These are phyloP conservation scores for Nycteola revayana DNA, from an alignment of 2,888 invertebrate species.

Conservation along the genomic window DNA sequence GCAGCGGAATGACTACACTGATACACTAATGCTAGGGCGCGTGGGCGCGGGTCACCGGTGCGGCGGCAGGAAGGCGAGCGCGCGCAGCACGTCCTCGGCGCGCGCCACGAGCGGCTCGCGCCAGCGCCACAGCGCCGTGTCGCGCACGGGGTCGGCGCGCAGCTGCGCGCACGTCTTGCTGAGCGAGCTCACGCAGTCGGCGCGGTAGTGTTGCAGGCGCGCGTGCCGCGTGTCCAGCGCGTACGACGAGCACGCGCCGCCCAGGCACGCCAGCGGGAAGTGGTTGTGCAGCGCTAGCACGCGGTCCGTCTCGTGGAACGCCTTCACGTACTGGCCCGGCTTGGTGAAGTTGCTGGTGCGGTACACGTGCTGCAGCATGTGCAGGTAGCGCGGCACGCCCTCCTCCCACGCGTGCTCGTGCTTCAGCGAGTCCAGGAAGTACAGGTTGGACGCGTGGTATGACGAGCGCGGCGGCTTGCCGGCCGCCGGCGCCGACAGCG, in stretches of 20 bases:
- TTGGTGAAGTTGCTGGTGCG: conserved; percentile 95
- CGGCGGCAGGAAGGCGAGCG: conserved; percentile 86
- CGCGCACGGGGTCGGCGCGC: conserved; percentile 90
- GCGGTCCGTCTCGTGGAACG: conserved; percentile 95
- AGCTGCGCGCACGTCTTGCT: conserved; percentile 93
- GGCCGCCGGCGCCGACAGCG: conserved; percentile 82
- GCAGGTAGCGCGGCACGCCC: conserved; percentile 92
- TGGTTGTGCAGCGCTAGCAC: conserved; percentile 96
- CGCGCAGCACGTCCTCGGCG: conserved; percentile 86
- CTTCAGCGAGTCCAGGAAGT: conserved; percentile 93
- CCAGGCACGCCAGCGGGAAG: conserved; percentile 93
- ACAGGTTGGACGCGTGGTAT: conserved; percentile 95
- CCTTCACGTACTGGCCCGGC: conserved; percentile 96
- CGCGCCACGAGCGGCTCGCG: conserved; percentile 88
- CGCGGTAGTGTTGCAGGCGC: conserved; percentile 96
- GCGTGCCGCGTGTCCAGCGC: conserved; percentile 91
- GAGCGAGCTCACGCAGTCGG: conserved; percentile 94
- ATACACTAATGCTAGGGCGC: conserved; percentile 12
- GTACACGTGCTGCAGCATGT: conserved; percentile 96
- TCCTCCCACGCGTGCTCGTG: conserved; percentile 90
- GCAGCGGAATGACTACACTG: conserved; percentile 1
- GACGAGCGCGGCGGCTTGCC: conserved; percentile 84
- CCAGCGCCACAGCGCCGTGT: conserved; percentile 94
- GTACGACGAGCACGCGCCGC: conserved; percentile 92
- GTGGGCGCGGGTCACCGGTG: conserved; percentile 39